A percentile compares a stretch with the other conserved stretches of the same genome.
phyloP scores from a whole-genome alignment of 2,888 invertebrate genomes.

The Tanytarsus gracilentus region DNA sequence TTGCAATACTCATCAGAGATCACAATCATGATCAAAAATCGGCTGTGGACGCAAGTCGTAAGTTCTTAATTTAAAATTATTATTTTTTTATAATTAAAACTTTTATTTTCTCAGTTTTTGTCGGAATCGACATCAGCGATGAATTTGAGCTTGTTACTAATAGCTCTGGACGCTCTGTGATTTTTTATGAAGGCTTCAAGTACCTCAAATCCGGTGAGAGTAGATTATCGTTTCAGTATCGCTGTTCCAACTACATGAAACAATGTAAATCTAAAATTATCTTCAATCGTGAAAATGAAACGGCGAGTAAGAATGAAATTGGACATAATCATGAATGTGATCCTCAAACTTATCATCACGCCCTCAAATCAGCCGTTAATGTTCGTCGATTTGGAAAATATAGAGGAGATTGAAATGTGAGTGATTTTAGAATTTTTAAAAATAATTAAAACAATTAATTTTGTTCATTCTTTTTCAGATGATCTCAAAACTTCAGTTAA shows the following conservation, averaged over 20 bases:
- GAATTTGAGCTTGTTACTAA: constrained; percentile 9
- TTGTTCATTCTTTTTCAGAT: no score
- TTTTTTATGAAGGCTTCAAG: constrained; percentile 9
- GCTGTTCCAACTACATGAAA: neutral
- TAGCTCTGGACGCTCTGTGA: neutral
- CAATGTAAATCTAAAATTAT: neutral
- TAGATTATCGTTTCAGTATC: neutral
- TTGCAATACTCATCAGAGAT: neutral
- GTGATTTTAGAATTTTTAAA: neutral
- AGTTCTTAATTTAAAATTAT: neutral
- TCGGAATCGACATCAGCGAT: neutral
- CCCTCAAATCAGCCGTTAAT: neutral
- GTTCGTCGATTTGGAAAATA: neutral
- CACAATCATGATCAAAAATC: constrained; percentile 8
- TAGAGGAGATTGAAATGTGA: neutral
- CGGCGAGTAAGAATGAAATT: constrained; percentile 3
- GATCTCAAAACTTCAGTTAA: no score
- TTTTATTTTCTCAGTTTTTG: neutral
- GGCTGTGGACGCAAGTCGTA: constrained; percentile 2
- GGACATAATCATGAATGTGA: constrained; percentile 3
- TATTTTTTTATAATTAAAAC: neutral
- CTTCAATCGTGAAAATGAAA: constrained; percentile 2
- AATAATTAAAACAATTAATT: no score
- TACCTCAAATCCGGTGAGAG: constrained; percentile 21
- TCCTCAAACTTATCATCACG: neutral